Base-by-base conservation (phyloP, 1,140 invertebrate genomes). In the Leptoteleia sp. region DNA sequence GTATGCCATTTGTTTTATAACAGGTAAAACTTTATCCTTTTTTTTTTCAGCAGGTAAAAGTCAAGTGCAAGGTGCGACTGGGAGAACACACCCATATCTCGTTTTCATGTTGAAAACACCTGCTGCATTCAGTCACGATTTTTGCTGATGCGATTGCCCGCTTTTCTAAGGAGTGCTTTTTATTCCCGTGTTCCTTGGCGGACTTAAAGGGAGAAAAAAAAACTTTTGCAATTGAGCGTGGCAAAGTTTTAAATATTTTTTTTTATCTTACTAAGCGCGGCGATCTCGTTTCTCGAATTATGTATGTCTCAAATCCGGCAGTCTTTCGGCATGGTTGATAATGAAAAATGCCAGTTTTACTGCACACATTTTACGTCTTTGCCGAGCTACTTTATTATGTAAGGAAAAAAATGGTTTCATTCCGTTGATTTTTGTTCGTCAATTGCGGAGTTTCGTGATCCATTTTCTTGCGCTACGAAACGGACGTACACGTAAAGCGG, bases 61-160 rank as follows among this genome's bases (percentile, higher is more conserved):
- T 64, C 57, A 72, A 72, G 57, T 55, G 33, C 48, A 7, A 22
- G 54, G 15, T 67, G 45, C 25, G 29, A 45, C 47, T 45, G 17
- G 31, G 54, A 62, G 55, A 54, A 48, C 12, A 38, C 19, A 31
- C 29, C 50, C 68, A 55, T 64, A 55, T 64, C 57, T 72, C 64
- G 57, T 55, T 48, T 61, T 45, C 42, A 31, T 27, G 57, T 47
- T 55, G 57, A 29, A 54, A 72, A 78, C 75, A 72, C 67, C 50
- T 59, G 52, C 57, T 70, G 65, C 52, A 45, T 61, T 61, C 31
- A 61, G 68, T 72, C 68, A 71, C 45, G 27, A 54, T 40, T 64
- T 45, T 64, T 16, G 31, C 50, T 48, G 42, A 43, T 64, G 55
- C 54, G 61, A 45, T 68, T 76, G 42, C 12, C n/a, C 17, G 40